phyloP scores from a whole-genome alignment of 30 jellyfish, hydroid and myxozoan species.

The Turritopsis dohrnii region DNA sequence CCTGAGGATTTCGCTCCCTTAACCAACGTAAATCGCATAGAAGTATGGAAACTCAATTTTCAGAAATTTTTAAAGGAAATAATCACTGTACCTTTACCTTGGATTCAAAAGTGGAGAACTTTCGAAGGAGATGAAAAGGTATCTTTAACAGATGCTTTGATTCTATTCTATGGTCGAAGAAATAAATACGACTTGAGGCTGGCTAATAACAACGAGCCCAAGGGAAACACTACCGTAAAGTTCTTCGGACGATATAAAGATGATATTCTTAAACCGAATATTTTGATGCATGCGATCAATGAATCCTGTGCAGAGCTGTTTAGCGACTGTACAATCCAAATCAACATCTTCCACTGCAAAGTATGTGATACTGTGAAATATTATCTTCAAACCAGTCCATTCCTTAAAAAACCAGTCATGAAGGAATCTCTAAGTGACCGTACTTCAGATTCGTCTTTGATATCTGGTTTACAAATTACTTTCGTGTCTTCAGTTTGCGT shows the following conservation, averaged over 20 bases:
- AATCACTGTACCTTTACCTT: constrained; percentile 21
- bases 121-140: not conserved
- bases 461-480: not conserved
- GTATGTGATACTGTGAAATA: constrained; percentile 8
- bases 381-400: not conserved
- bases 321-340: constrained; percentile 2
- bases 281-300: constrained; percentile 22
- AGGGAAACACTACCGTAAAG: constrained; percentile 4
- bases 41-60: constrained; percentile 21
- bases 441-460: not conserved
- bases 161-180: not conserved
- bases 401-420: constrained; percentile 1
- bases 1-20: not conserved
- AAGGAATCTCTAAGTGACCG: not conserved
- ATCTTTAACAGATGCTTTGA: not conserved
- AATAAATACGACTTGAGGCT: too few species aligned
- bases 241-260: constrained; percentile 4
- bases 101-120: constrained; percentile 7
- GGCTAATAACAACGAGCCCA: not conserved
- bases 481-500: not conserved
- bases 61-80: constrained; percentile 15
- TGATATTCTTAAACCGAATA: constrained; percentile 2
- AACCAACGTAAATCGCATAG: not conserved
- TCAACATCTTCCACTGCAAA: constrained; percentile 5
- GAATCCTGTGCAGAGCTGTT: constrained; percentile 16